Base-by-base conservation (phyloP, 2,797 vertebrate genomes). In the Crocodylus rhombifer region DNA sequence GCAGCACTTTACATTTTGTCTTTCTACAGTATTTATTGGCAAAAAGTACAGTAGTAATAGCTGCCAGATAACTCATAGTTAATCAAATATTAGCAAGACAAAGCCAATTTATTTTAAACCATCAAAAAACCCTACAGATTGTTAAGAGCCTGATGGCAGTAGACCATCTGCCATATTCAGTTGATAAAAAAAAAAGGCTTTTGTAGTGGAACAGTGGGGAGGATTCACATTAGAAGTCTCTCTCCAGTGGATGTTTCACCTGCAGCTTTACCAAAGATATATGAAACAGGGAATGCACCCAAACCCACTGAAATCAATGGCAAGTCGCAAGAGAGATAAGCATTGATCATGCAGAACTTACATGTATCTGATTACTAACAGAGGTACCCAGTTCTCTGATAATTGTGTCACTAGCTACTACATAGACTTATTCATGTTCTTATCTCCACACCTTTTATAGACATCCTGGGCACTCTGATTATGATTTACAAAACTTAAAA, bases 271-370 rank as follows among this genome's bases (percentile, higher is more conserved):
- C 61, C 74, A 71, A 71, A 36, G 36, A 69, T 30, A 23, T 58
- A 33, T n/a, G 36, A 14, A 28, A 6, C 17, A 25, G 13, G 28
- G 57, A 76, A 77, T 86, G 5, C 5, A 17, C n/a, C 60, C 51
- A 92, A 74, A 64, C 7, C 2, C 15, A 62, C 58, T 86, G 42
- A 78, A 89, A 64, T 21, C 23, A 9, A 17, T 2, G 3, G 1
- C 0, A 1, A 10, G 1, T 4, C 21, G 2, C 2, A 3, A 11
- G 10, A 12, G 9, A 18, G 33, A 8, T 10, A 89, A 51, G 3
- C 23, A 73, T 88, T 76, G 42, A 82, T 26, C 58, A 60, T 1
- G 3, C 2, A 15, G 14, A 14, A 87, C 1, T 58, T 56, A 69
- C 28, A 62, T 25, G 17, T 23, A 74, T 75, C 26, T 65, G 65